Evolutionary conservation across 2,113 vertebrate species (phyloP), one percentile per base, ranked within the genome.

Genomic region (Cyanoliseus patagonus): DNA sequence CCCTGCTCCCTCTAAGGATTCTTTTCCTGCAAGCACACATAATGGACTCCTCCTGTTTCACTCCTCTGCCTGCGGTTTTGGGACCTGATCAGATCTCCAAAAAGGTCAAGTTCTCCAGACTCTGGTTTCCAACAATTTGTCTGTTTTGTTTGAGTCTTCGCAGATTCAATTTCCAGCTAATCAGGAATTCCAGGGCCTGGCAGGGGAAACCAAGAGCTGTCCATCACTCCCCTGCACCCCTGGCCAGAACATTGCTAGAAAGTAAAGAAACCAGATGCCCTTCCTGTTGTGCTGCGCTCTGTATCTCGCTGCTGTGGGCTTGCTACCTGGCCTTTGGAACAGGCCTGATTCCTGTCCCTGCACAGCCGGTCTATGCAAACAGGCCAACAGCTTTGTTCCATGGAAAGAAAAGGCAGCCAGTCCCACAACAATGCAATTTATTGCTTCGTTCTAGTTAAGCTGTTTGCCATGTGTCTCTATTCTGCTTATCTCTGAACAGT

Each of bases 21-120:
- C 74, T 39, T 67, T 55, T 70, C 35, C 88, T 82, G 67, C 73
- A 39, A 82, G 74, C 63, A 30, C 80, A 53, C 25, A n/a, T 25
- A 90, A 88, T 7, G 14, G 57, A 57, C 53, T 82, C 61, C 83
- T 96, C 96, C 81, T 88, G 33, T 94, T 91, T 92, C 41, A 66
- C 73, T 94, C 47, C 86, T 95, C 91, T 96, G 49, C 88, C 94
- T 88, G 53, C 53, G 7, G 44, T 94, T 94, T 83, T 91, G 95
- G 92, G 94, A 46, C 62, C 63, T 37, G 52, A 61, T 94, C 95
- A 92, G 62, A 73, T 94, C 91, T 96, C 74, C 41, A 62, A 8
- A 96, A 94, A 96, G 81, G 94, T 95, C 88, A 87, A 76, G 44
- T 87, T 76, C 88, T 84, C 95, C 67, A 92, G 69, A 83, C 86